These are phyloP conservation scores for Phanerotoma sp. DNA, from an alignment of 2,888 invertebrate genomes.

Conservation along the genomic window DNA sequence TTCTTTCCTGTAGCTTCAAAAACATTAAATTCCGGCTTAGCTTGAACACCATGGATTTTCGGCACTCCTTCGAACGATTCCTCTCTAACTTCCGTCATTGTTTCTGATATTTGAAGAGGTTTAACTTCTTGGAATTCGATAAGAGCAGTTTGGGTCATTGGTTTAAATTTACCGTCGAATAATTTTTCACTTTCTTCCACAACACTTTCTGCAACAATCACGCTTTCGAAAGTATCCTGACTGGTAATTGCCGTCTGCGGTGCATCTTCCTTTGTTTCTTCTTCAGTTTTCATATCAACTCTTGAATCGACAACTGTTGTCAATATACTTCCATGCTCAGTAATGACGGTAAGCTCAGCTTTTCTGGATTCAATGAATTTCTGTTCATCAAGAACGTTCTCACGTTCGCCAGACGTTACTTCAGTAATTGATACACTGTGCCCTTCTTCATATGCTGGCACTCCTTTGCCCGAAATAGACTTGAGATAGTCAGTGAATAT, in stretches of 20 bases:
- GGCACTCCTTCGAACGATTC: slow-evolving; percentile 37
- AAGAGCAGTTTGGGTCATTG: slow-evolving; percentile 55
- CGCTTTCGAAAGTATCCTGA: slow-evolving; percentile 60
- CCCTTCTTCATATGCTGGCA: slow-evolving; percentile 53
- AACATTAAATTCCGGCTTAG: slow-evolving; percentile 37
- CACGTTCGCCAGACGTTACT: slow-evolving; percentile 62
- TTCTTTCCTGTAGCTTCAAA: slow-evolving; percentile 42
- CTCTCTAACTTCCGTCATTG: slow-evolving; percentile 52
- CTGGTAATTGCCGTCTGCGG: slow-evolving; percentile 57
- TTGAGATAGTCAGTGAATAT: slow-evolving; percentile 42
- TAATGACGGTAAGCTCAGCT: slow-evolving; percentile 46
- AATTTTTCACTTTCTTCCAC: slow-evolving; percentile 55
- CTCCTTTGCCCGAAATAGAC: slow-evolving; percentile 44
- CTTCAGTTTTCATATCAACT: slow-evolving; percentile 42
- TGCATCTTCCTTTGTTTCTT: slow-evolving; percentile 39
- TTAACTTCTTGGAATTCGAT: slow-evolving; percentile 57
- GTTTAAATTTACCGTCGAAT: slow-evolving; percentile 52
- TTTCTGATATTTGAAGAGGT: slow-evolving; percentile 52
- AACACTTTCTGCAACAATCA: slow-evolving; percentile 61
- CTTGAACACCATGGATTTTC: slow-evolving; percentile 27
- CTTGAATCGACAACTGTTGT: slow-evolving; percentile 50
- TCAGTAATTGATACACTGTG: slow-evolving; percentile 63
- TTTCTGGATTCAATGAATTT: slow-evolving; percentile 45
- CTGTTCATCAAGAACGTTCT: slow-evolving; percentile 58
- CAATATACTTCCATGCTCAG: slow-evolving; percentile 42